Evolutionary conservation across 2,888 invertebrate species (phyloP).

Genomic region (Eristalinus sepulchralis): DNA sequence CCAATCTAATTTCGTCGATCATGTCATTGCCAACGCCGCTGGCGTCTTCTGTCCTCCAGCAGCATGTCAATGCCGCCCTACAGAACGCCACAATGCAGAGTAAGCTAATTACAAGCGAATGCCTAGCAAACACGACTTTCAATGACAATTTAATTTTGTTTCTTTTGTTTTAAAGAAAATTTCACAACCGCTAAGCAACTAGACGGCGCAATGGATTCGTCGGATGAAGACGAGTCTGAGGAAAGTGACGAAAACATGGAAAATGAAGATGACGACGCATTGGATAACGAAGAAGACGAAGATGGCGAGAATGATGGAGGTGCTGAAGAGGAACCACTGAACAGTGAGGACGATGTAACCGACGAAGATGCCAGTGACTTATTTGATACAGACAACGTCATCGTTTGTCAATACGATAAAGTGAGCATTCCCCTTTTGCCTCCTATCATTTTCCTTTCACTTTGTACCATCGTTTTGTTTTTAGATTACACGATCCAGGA

Average conservation of each 20-base stretch:
- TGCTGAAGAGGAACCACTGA: constrained; percentile 94
- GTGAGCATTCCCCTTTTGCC: constrained; percentile 80
- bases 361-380: constrained; percentile 97
- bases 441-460: neutral
- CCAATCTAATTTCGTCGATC: constrained; percentile 93
- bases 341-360: constrained; percentile 98
- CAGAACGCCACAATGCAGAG: constrained; percentile 82
- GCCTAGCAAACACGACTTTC: neutral
- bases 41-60: constrained; percentile 92
- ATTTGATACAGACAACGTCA: constrained; percentile 99
- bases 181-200: constrained; percentile 81
- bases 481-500: constrained; percentile 97
- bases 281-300: constrained; percentile 85
- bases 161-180: constrained; percentile 74
- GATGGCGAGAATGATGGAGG: constrained; percentile 85
- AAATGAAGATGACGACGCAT: constrained; percentile 90
- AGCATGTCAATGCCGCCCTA: constrained; percentile 92
- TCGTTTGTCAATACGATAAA: constrained; percentile 99
- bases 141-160: neutral
- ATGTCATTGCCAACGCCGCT: constrained; percentile 91
- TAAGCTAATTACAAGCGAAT: constrained; percentile 65
- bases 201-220: constrained; percentile 87
- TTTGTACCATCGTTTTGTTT: constrained; percentile 73
- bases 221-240: constrained; percentile 90
- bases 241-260: constrained; percentile 87